Evolutionary conservation across 1,140 invertebrate genomes (phyloP).

Genomic region (Prorops nasuta): DNA sequence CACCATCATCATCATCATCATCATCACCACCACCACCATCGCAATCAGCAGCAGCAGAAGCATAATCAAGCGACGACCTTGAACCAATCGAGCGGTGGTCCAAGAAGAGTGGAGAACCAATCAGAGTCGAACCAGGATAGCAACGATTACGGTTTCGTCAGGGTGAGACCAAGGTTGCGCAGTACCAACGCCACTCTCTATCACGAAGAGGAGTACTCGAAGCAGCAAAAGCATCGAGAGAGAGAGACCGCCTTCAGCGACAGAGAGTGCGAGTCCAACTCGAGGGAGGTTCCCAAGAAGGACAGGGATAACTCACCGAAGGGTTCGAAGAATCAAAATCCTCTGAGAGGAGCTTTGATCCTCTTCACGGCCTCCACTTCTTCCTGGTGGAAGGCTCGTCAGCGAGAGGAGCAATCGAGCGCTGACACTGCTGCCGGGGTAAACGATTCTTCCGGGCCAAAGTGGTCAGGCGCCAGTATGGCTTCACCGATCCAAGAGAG

Average conservation of each 20-base stretch:
- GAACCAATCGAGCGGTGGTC: too few relatives aligned
- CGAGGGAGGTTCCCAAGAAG: constrained; percentile 27
- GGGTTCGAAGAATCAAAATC: constrained; percentile 40
- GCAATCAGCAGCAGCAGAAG: constrained; percentile 1
- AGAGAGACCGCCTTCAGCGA: constrained; percentile 37
- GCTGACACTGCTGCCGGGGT: constrained; percentile 10
- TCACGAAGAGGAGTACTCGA: constrained; percentile 32
- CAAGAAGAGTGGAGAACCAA: constrained; percentile 13
- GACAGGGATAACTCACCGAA: constrained; percentile 30
- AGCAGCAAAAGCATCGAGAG: constrained; percentile 26
- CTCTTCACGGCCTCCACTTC: constrained; percentile 50
- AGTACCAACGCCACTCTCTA: constrained; percentile 49
- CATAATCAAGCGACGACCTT: not conserved
- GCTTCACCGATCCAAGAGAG: constrained; percentile 41
- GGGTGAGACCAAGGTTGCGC: constrained; percentile 49
- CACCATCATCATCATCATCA: constrained; percentile 34
- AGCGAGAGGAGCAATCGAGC: constrained; percentile 43
- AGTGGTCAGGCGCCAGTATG: constrained; percentile 28
- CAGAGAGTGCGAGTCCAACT: constrained; percentile 29
- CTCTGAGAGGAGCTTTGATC: constrained; percentile 42
- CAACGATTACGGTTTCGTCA: constrained; percentile 54
- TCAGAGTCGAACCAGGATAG: constrained; percentile 23
- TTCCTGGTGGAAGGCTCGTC: constrained; percentile 52
- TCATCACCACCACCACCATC: constrained; percentile 17
- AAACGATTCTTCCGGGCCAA: constrained; percentile 18